A percentile compares a stretch with the other conserved stretches of the same genome.
These are phyloP conservation scores for Mesaphorura yosii DNA, from an alignment of 1,140 invertebrate species.

Conservation along the genomic window DNA sequence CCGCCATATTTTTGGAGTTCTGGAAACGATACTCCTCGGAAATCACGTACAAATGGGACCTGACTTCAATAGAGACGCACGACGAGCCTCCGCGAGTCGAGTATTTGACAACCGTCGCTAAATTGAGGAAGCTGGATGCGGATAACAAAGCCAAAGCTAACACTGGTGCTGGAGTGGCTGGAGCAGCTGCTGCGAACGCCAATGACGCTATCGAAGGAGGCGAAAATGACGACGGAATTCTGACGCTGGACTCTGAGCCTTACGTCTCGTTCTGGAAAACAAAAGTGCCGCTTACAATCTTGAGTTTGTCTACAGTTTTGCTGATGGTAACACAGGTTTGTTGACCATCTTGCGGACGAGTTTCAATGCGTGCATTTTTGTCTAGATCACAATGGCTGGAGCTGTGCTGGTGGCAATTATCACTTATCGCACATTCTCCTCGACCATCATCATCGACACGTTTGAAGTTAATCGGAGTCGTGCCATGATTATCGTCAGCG, in stretches of 20 bases:
- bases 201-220: too few species aligned
- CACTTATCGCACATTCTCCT: constrained; percentile 76
- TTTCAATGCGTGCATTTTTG: background rate
- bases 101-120: constrained; percentile 56
- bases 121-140: constrained; percentile 48
- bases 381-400: constrained; percentile 60
- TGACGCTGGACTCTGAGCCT: constrained; percentile 68
- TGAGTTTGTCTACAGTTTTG: constrained; percentile 71
- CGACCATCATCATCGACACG: constrained; percentile 50
- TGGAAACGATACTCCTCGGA: constrained; percentile 89
- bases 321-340: constrained; percentile 46
- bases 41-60: constrained; percentile 82
- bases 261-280: constrained; percentile 78
- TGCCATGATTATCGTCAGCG: constrained; percentile 44
- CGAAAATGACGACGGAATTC: too few species aligned
- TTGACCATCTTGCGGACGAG: background rate
- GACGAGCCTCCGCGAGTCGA: constrained; percentile 78
- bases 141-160: too few species aligned
- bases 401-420: constrained; percentile 80
- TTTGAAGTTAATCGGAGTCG: constrained; percentile 11
- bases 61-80: constrained; percentile 71
- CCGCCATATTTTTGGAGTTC: constrained; percentile 75
- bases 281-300: constrained; percentile 64
- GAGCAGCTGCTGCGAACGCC: too few species aligned
- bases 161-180: too few species aligned